Percentiles rank a stretch among this genome's conserved stretches.
Evolutionary conservation across 2,888 invertebrate genomes (phyloP).

Genomic region (Dasysyrphus tricinctus): DNA sequence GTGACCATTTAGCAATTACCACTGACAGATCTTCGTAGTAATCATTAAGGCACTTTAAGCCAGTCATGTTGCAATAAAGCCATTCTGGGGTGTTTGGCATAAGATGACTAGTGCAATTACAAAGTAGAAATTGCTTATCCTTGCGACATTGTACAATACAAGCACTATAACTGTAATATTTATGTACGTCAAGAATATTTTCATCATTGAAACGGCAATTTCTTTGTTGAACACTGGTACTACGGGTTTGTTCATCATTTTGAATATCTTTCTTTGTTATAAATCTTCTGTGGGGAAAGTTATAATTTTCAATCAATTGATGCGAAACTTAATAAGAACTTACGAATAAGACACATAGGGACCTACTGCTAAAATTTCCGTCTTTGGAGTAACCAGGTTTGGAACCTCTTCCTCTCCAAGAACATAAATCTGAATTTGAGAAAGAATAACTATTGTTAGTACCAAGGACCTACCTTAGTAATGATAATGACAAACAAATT

Average conservation of each 20-base stretch:
- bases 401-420: slow-evolving; percentile 89
- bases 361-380: slow-evolving; percentile 85
- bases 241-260: slow-evolving; percentile 87
- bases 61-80: slow-evolving; percentile 87
- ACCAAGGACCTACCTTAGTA: no score
- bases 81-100: slow-evolving; percentile 85
- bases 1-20: slow-evolving; percentile 88
- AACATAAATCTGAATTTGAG: slow-evolving; percentile 85
- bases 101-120: slow-evolving; percentile 89
- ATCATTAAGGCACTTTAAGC: slow-evolving; percentile 87
- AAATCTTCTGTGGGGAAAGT: slow-evolving; percentile 83
- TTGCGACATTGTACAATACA: slow-evolving; percentile 89
- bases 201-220: slow-evolving; percentile 89
- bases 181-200: slow-evolving; percentile 86
- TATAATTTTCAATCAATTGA: background rate
- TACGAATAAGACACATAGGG: slow-evolving; percentile 86
- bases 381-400: slow-evolving; percentile 87
- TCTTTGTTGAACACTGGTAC: slow-evolving; percentile 87
- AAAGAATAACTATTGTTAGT: background rate
- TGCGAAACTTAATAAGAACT: slow-evolving; percentile 47
- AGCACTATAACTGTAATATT: slow-evolving; percentile 89
- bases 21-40: slow-evolving; percentile 87
- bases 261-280: slow-evolving; percentile 87
- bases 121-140: slow-evolving; percentile 85
- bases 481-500: no score